These are phyloP conservation scores for Trichomalopsis sarcophagae DNA, from an alignment of 1,140 invertebrate genomes.

Conservation along the genomic window DNA sequence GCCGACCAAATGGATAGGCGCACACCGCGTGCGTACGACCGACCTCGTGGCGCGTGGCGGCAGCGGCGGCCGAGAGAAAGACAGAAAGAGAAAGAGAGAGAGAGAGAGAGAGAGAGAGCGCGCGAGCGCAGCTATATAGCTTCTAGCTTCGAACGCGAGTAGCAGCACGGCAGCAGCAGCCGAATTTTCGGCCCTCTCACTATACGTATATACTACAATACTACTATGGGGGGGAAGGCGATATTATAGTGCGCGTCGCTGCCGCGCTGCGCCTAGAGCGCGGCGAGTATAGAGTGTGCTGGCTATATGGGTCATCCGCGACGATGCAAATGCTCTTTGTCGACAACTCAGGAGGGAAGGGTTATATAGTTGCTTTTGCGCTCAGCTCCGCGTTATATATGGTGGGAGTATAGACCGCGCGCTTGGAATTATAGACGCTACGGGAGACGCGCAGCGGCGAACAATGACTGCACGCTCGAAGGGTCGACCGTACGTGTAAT, in stretches of 20 bases:
- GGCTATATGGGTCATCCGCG: not conserved
- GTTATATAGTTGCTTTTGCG: too few relatives aligned
- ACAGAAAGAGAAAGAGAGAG: too few relatives aligned
- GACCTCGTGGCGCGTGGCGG: constrained; percentile 49
- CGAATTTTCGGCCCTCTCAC: constrained; percentile 7
- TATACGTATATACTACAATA: not conserved
- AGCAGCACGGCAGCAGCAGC: not conserved
- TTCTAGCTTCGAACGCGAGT: constrained; percentile 3
- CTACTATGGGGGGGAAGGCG: not conserved
- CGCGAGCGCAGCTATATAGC: not conserved
- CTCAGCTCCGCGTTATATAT: too few relatives aligned
- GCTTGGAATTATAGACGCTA: too few relatives aligned
- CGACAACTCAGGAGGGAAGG: too few relatives aligned
- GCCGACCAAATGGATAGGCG: constrained; percentile 45
- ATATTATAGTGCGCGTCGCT: not conserved
- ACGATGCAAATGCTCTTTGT: not conserved
- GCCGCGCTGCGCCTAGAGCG: not conserved
- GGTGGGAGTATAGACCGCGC: too few relatives aligned
- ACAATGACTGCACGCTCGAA: too few relatives aligned
- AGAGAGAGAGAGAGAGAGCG: not conserved
- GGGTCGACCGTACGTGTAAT: too few relatives aligned
- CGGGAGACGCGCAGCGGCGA: too few relatives aligned
- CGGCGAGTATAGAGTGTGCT: not conserved
- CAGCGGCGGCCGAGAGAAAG: not conserved
- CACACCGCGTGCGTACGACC: constrained; percentile 32